These are phyloP conservation scores for Drosophila kepulauana DNA, from an alignment of 1,140 invertebrate species.

Conservation along the genomic window DNA sequence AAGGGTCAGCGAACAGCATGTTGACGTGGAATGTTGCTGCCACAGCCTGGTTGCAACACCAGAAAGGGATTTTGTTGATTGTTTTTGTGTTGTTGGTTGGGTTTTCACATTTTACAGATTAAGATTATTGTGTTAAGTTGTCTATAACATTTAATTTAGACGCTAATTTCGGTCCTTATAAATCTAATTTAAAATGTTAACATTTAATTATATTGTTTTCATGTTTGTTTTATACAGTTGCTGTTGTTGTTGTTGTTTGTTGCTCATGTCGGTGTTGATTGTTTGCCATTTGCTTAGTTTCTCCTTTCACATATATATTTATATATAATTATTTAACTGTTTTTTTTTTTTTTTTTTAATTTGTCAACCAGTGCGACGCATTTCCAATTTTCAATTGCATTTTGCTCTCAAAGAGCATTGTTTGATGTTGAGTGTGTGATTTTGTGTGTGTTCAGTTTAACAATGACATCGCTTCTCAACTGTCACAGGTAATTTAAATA, in stretches of 20 bases:
- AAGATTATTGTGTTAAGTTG: constrained; percentile 42
- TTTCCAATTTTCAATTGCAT: constrained; percentile 26
- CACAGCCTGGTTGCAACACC: constrained; percentile 7
- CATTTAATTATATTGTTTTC: constrained; percentile 66
- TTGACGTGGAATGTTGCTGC: constrained; percentile 61
- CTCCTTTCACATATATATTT: constrained; percentile 9
- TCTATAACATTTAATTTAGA: constrained; percentile 78
- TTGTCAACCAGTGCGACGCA: constrained; percentile 15
- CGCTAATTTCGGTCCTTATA: constrained; percentile 64
- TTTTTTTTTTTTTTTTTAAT: constrained; percentile 15
- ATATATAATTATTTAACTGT: constrained; percentile 5
- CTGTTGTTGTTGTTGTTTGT: constrained; percentile 45
- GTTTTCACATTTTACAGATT: constrained; percentile 26
- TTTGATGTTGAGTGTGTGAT: constrained; percentile 25
- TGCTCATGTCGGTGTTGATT: constrained; percentile 38
- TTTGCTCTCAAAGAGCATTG: constrained; percentile 41
- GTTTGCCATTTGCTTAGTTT: constrained; percentile 44
- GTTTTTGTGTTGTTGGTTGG: neutral
- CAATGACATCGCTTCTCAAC: constrained; percentile 32
- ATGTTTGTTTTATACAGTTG: constrained; percentile 54
- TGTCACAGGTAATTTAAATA: constrained; percentile 66
- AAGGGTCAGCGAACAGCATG: constrained; percentile 12
- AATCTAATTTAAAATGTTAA: constrained; percentile 76
- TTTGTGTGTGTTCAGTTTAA: constrained; percentile 12
- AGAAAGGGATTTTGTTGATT: neutral